phyloP scores from a whole-genome alignment of 1,140 invertebrate species.

The Platyura marginata region DNA sequence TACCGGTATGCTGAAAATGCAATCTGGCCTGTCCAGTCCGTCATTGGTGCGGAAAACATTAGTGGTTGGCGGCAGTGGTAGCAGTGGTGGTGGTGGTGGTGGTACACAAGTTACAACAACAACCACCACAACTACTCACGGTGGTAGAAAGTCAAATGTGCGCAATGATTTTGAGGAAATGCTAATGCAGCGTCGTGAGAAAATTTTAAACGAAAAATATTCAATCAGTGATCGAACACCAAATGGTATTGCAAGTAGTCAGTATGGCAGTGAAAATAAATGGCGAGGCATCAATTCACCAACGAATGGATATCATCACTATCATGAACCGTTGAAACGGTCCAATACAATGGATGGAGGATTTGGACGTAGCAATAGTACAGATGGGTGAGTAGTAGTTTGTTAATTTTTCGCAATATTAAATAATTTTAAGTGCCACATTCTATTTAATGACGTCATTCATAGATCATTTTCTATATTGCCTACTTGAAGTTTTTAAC shows the following conservation, averaged over 20 bases:
- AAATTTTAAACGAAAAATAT: slow-evolving; percentile 14
- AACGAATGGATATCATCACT: not conserved
- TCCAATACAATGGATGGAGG: slow-evolving; percentile 6
- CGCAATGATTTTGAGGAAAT: slow-evolving; percentile 1
- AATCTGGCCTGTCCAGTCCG: slow-evolving; percentile 22
- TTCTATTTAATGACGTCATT: not conserved
- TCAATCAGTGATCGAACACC: slow-evolving; percentile 4
- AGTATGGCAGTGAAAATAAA: not conserved
- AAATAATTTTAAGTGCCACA: too few relatives aligned
- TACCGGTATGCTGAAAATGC: slow-evolving; percentile 18
- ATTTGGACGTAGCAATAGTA: slow-evolving; percentile 2
- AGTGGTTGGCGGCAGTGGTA: too few relatives aligned
- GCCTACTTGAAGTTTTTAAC: too few relatives aligned
- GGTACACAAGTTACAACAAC: not conserved
- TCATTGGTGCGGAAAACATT: slow-evolving; percentile 24
- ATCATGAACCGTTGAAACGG: slow-evolving; percentile 3
- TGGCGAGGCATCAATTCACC: not conserved
- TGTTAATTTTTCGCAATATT: too few relatives aligned
- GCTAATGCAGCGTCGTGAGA: slow-evolving; percentile 12
- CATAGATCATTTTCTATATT: not conserved
- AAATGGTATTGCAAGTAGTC: slow-evolving; percentile 1
- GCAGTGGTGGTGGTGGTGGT: not conserved
- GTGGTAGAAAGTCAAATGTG: slow-evolving; percentile 1
- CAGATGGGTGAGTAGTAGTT: slow-evolving; percentile 6
- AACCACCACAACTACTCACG: not conserved